A percentile compares a stretch with the other conserved stretches of the same genome.
Conservation (phyloP, 2,797 vertebrate genomes). For the Acipenser oxyrinchus region DNA sequence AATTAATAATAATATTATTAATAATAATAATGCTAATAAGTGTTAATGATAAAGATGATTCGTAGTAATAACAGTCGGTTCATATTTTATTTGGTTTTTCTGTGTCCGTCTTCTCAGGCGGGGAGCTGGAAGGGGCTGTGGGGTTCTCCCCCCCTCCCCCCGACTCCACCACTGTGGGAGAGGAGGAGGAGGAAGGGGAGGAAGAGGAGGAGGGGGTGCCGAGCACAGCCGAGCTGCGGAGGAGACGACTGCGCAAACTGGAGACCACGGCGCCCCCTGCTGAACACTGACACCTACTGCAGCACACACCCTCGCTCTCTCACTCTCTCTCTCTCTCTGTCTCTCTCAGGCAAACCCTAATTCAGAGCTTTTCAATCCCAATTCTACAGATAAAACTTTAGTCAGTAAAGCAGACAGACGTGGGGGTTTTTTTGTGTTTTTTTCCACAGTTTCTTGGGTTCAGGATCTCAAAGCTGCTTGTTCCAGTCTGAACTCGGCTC, state of each 20-base stretch:
- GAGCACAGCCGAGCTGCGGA: conserved; percentile 69
- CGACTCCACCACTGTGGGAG: conserved; percentile 36
- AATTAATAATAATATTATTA: too few relatives aligned
- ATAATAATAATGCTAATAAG: too few relatives aligned
- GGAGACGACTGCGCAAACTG: conserved; percentile 82
- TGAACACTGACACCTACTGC: conserved; percentile 56
- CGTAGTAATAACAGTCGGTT: not conserved
- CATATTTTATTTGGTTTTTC: not conserved
- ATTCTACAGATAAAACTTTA: too few relatives aligned
- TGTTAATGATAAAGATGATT: too few relatives aligned
- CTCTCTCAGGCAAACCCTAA: too few relatives aligned
- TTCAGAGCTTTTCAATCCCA: too few relatives aligned
- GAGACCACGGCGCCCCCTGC: conserved; percentile 55
- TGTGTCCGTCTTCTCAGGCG: conserved; percentile 25
- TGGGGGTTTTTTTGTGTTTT: too few relatives aligned
- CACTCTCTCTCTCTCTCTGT: not conserved
- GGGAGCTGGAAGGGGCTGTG: conserved; percentile 34
- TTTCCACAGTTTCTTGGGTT: too few relatives aligned
- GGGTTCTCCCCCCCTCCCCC: conserved; percentile 37
- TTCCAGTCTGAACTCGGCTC: too few relatives aligned
- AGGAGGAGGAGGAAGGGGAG: conserved; percentile 29
- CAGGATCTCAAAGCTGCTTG: too few relatives aligned
- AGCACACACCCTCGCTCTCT: not conserved
- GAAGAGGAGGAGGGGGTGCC: conserved; percentile 66
- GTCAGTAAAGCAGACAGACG: too few relatives aligned